These are phyloP conservation scores for Ichneumon xanthorius DNA, from an alignment of 2,888 invertebrate genomes.

Conservation along the genomic window DNA sequence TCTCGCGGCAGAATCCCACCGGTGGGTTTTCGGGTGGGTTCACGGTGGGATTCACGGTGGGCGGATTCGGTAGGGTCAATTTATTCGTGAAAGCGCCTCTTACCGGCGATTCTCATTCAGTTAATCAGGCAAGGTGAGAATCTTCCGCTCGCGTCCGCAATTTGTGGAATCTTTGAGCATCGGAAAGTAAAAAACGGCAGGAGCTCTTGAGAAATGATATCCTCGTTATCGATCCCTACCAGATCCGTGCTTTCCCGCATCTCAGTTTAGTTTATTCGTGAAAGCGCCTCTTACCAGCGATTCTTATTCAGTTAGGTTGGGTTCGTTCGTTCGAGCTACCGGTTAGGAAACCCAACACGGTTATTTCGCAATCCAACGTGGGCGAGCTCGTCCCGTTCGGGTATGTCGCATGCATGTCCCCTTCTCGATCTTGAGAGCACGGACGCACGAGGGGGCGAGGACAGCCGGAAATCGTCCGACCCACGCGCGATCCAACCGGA, in stretches of 20 bases:
- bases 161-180: no score
- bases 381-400: conserved; percentile 52
- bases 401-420: conserved; percentile 37
- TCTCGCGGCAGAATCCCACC: no score
- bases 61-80: not conserved
- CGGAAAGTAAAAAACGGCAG: no score
- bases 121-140: not conserved
- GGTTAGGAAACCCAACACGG: conserved; percentile 34
- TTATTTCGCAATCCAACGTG: conserved; percentile 50
- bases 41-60: no score
- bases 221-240: no score
- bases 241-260: not conserved
- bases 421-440: conserved; percentile 46
- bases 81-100: not conserved
- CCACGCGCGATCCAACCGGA: conserved; percentile 44
- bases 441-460: conserved; percentile 35
- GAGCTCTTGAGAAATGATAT: no score
- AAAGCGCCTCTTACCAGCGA: not conserved
- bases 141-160: no score
- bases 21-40: no score
- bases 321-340: conserved; percentile 17
- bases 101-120: not conserved
- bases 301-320: conserved; percentile 10
- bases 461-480: conserved; percentile 54
- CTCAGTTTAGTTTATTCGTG: not conserved